Conservation (phyloP, 2,888 invertebrate genomes). For the Corbicula japonica region DNA sequence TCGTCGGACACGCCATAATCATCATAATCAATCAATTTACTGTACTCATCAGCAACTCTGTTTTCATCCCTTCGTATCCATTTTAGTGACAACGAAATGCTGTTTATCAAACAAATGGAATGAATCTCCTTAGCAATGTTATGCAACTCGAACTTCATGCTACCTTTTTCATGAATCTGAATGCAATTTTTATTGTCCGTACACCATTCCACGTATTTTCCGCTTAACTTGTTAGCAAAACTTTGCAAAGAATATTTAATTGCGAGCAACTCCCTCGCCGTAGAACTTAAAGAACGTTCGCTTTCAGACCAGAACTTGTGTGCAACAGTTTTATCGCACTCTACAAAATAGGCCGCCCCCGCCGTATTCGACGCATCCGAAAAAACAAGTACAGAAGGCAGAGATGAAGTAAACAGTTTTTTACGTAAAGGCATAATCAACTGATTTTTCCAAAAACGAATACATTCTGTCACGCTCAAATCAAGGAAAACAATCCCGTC, state of each 20-base stretch:
- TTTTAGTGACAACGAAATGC: not conserved
- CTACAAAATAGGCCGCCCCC: conserved; percentile 14
- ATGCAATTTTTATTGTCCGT: conserved; percentile 16
- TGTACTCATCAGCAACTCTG: conserved; percentile 2
- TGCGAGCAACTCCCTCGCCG: conserved; percentile 4
- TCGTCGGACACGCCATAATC: conserved; percentile 15
- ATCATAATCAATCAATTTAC: conserved; percentile 21
- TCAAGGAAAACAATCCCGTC: no score
- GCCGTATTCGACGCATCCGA: conserved; percentile 17
- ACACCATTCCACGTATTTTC: conserved; percentile 12
- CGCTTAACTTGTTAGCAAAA: not conserved
- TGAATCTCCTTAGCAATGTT: not conserved
- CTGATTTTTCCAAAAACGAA: not conserved
- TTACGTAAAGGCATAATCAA: not conserved
- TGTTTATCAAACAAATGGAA: not conserved
- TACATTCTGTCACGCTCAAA: no score
- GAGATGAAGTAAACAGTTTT: not conserved
- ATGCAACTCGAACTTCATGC: conserved; percentile 1
- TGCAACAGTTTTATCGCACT: not conserved
- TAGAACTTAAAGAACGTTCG: conserved; percentile 1
- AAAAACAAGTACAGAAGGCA: conserved; percentile 5
- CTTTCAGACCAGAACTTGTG: conserved; percentile 8
- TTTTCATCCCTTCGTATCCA: conserved; percentile 17
- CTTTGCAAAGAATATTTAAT: conserved; percentile 4
- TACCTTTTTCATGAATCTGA: conserved; percentile 12